Conservation (phyloP, 1,140 invertebrate genomes). For the Galendromus occidentalis region DNA sequence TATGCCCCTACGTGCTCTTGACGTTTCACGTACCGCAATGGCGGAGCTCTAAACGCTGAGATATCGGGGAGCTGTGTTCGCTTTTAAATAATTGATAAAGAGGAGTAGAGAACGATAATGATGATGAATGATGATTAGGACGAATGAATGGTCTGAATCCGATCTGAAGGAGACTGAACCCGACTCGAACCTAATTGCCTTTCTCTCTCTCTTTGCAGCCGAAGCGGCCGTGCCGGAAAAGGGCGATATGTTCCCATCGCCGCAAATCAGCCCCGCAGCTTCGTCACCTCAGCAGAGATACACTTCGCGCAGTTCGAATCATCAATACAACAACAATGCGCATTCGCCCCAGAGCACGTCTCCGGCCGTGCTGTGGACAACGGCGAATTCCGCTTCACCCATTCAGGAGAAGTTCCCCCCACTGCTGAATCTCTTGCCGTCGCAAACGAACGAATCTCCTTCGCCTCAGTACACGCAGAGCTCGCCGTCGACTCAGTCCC, state of each 20-base stretch:
- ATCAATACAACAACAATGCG: background rate
- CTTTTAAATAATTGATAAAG: too few relatives aligned
- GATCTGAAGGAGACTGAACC: too few relatives aligned
- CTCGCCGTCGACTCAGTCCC: background rate
- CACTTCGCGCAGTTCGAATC: background rate
- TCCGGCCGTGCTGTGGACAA: background rate
- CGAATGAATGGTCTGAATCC: too few relatives aligned
- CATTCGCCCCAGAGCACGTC: constrained; percentile 2
- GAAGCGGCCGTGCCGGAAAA: constrained; percentile 7
- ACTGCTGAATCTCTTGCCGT: background rate
- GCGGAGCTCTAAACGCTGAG: too few relatives aligned
- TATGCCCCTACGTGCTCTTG: too few relatives aligned
- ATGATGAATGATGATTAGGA: too few relatives aligned
- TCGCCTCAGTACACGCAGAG: too few relatives aligned
- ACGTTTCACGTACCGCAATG: too few relatives aligned
- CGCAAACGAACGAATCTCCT: too few relatives aligned
- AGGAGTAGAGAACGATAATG: too few relatives aligned
- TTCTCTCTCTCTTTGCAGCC: background rate
- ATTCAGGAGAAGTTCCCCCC: background rate
- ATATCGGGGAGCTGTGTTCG: too few relatives aligned
- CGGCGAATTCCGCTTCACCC: background rate
- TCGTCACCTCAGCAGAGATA: background rate
- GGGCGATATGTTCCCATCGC: constrained; percentile 5
- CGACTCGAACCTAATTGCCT: too few relatives aligned
- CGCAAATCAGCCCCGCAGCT: background rate